phyloP scores from a whole-genome alignment of 2,797 vertebrate genomes.

The Microtus obscurus region DNA sequence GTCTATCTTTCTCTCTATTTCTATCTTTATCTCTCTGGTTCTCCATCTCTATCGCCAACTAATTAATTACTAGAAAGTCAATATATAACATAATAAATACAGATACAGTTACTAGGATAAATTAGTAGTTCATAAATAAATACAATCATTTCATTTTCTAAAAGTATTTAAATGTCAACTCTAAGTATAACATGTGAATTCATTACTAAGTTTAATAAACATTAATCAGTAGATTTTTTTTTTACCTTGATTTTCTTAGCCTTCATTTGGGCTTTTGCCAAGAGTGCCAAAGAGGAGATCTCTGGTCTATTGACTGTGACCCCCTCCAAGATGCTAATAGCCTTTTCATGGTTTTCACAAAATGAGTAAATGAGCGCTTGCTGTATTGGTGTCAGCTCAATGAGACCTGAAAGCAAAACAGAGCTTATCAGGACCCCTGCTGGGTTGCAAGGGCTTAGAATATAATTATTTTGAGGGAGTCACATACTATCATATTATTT shows the following conservation, averaged over 20 bases:
- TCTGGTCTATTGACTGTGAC: conserved; percentile 72
- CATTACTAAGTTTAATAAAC: conserved; percentile 23
- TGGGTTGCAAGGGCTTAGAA: background rate
- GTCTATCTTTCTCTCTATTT: background rate
- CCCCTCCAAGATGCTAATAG: conserved; percentile 85
- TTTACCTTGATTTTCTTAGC: conserved; percentile 87
- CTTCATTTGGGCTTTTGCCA: conserved; percentile 91
- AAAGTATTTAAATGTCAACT: background rate
- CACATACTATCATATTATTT: conserved; percentile 8
- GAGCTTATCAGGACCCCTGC: background rate
- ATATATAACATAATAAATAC: too few relatives aligned
- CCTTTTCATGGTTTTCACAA: conserved; percentile 87
- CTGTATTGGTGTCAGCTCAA: conserved; percentile 85
- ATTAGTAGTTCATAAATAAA: too few relatives aligned
- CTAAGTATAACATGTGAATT: conserved; percentile 12
- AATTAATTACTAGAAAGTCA: conserved; percentile 5
- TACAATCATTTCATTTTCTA: background rate
- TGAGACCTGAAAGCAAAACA: conserved; percentile 76
- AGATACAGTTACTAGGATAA: too few relatives aligned
- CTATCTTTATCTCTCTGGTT: background rate
- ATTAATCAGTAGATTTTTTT: background rate
- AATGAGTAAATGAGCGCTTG: conserved; percentile 89
- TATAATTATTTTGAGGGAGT: conserved; percentile 1
- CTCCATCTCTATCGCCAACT: background rate
- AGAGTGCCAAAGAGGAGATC: conserved; percentile 78